phyloP scores from a whole-genome alignment of 2,113 vertebrate genomes.

The Grus americana region DNA sequence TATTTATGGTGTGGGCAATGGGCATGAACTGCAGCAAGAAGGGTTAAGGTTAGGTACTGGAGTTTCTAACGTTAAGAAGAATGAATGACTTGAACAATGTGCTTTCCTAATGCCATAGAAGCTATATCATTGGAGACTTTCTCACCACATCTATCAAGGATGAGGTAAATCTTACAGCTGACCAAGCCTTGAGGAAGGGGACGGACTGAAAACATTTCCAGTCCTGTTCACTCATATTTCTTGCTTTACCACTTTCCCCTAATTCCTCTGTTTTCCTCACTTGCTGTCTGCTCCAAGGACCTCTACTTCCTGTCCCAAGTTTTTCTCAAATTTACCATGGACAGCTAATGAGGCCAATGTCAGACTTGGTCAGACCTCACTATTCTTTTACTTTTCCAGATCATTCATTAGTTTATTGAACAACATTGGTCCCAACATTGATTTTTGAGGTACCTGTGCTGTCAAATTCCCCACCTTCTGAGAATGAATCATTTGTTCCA shows the following conservation, averaged over 20 bases:
- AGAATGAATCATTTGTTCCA: not conserved
- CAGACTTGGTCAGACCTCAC: not conserved
- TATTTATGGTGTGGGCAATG: not conserved
- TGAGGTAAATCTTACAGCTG: not conserved
- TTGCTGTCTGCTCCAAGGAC: not conserved
- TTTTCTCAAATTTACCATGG: not conserved
- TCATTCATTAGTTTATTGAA: not conserved
- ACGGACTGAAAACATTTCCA: not conserved
- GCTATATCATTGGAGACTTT: not conserved
- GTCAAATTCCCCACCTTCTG: not conserved
- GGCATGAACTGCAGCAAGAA: not conserved
- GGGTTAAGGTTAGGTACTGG: not conserved
- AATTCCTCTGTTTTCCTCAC: not conserved
- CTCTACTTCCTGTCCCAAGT: not conserved
- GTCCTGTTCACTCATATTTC: not conserved
- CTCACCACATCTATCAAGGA: not conserved
- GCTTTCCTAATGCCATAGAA: not conserved
- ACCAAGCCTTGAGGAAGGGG: not conserved
- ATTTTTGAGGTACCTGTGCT: not conserved
- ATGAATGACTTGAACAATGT: not conserved
- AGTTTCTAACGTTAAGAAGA: not conserved
- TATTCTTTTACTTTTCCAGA: not conserved
- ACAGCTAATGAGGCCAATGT: not conserved
- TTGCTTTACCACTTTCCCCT: not conserved
- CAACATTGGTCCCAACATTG: not conserved